Conservation (phyloP, 2,113 vertebrate genomes). For the Stomatorhinus ivindoensis region DNA sequence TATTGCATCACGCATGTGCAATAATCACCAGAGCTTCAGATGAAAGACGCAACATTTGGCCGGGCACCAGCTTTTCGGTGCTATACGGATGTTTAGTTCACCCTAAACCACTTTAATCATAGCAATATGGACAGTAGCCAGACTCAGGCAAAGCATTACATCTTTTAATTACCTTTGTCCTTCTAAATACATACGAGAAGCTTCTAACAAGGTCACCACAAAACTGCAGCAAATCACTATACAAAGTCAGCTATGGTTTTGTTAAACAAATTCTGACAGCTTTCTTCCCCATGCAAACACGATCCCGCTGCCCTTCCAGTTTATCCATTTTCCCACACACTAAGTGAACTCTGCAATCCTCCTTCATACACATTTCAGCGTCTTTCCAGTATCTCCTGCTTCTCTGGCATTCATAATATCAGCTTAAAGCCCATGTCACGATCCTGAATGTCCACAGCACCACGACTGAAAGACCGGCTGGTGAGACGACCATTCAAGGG, state of each 20-base stretch:
- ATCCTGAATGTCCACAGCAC: background rate
- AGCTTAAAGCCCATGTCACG: background rate
- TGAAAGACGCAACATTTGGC: too few relatives aligned
- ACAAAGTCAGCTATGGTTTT: conserved; percentile 13
- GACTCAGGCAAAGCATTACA: background rate
- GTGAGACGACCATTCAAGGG: background rate
- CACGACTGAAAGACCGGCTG: background rate
- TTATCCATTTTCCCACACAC: background rate
- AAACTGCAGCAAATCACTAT: background rate
- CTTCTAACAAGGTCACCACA: background rate
- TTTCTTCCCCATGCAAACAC: conserved; percentile 33
- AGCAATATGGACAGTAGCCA: background rate
- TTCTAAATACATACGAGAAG: background rate
- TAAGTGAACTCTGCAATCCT: background rate
- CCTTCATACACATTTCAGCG: background rate
- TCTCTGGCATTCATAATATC: background rate
- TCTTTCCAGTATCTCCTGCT: background rate
- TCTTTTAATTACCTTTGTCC: background rate
- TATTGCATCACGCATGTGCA: too few relatives aligned
- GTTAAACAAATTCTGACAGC: conserved; percentile 22
- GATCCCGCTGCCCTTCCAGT: background rate
- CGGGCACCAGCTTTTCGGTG: too few relatives aligned
- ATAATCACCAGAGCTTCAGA: too few relatives aligned
- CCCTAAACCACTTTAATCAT: background rate
- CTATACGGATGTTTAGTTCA: background rate